These are phyloP conservation scores for Jaculus jaculus DNA, from an alignment of 2,113 vertebrate species.

Conservation along the genomic window DNA sequence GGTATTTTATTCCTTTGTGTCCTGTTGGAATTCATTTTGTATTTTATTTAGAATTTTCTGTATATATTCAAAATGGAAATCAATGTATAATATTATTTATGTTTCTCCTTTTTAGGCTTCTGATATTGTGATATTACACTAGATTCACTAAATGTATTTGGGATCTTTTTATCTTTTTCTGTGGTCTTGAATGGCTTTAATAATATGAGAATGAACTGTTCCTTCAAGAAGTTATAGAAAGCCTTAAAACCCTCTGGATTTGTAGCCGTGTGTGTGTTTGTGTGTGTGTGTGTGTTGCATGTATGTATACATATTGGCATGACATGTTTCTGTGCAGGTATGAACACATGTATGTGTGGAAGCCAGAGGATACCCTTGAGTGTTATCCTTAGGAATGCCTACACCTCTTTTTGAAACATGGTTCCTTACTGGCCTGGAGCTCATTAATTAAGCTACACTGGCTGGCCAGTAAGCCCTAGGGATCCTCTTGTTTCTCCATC, in stretches of 20 bases:
- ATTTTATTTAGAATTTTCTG: neutral
- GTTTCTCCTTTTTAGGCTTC: neutral
- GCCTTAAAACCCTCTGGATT: constrained; percentile 5
- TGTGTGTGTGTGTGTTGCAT: no score
- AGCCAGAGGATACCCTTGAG: no score
- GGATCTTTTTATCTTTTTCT: constrained; percentile 39
- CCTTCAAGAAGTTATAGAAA: constrained; percentile 19
- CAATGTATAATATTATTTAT: neutral
- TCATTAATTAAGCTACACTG: no score
- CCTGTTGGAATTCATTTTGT: constrained; percentile 16
- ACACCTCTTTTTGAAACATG: no score
- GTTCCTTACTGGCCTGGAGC: no score
- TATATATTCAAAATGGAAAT: constrained; percentile 41
- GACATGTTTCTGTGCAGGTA: no score
- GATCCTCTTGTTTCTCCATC: no score
- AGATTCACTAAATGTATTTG: constrained; percentile 26
- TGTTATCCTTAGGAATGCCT: no score
- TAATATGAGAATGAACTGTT: constrained; percentile 10
- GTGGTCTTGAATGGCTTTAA: constrained; percentile 23
- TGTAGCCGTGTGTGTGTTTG: neutral
- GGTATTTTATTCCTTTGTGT: neutral
- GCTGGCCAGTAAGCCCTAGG: no score
- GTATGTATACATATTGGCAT: no score
- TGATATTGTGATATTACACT: constrained; percentile 25
- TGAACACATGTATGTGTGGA: neutral